Conservation (phyloP, 2,797 vertebrate genomes). For the Scarus forsteni region DNA sequence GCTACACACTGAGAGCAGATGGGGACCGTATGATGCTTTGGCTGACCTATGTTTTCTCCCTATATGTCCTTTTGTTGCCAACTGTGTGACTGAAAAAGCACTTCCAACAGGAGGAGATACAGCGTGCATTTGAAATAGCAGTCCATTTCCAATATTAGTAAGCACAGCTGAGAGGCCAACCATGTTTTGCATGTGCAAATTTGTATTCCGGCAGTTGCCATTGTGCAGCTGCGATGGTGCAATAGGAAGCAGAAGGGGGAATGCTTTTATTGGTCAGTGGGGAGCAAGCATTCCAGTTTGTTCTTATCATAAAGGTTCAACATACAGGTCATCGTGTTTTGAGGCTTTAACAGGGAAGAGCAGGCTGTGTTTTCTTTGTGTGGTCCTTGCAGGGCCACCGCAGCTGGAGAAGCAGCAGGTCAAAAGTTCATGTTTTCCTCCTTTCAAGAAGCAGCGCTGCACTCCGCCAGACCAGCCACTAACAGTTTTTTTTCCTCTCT, state of each 20-base stretch:
- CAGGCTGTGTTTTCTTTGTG: slow-evolving; percentile 15
- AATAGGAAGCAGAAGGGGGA: slow-evolving; percentile 49
- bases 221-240: slow-evolving; percentile 44
- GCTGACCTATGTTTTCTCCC: slow-evolving; percentile 74
- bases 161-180: slow-evolving; percentile 5
- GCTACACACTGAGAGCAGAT: slow-evolving; percentile 74
- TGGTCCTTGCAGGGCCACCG: slow-evolving; percentile 23
- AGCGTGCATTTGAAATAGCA: slow-evolving; percentile 30
- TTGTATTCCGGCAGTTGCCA: slow-evolving; percentile 18
- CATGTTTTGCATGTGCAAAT: slow-evolving; percentile 35
- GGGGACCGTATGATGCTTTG: slow-evolving; percentile 73
- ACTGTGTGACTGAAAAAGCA: slow-evolving; percentile 50
- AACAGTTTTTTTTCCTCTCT: slow-evolving; percentile 28
- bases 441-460: slow-evolving; percentile 16
- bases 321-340: slow-evolving; percentile 54
- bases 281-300: slow-evolving; percentile 21
- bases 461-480: slow-evolving; percentile 16
- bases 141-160: slow-evolving; percentile 19
- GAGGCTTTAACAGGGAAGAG: slow-evolving; percentile 22
- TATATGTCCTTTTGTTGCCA: slow-evolving; percentile 58
- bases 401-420: slow-evolving; percentile 35
- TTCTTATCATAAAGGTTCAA: slow-evolving; percentile 39
- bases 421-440: slow-evolving; percentile 38
- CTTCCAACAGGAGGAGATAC: slow-evolving; percentile 38
- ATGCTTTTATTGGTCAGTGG: slow-evolving; percentile 45